A percentile compares a stretch with the other conserved stretches of the same genome.
Evolutionary conservation across 1,140 invertebrate species (phyloP).

Genomic region (Dreissena rostriformis): DNA sequence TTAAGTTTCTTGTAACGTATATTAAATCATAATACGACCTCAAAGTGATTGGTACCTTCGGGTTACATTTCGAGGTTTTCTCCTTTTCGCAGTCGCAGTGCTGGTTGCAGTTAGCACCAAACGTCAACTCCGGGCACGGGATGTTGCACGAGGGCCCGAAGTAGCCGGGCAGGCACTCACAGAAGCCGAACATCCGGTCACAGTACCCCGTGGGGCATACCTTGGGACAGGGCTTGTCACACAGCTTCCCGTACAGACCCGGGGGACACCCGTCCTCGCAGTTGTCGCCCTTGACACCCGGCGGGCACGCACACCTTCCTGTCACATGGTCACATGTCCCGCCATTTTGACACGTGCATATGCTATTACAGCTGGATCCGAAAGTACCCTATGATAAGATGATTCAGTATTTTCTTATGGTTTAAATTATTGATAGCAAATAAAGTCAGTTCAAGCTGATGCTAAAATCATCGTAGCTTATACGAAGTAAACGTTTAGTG

Average conservation of each 20-base stretch:
- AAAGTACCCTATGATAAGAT: constrained; percentile 73
- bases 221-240: constrained; percentile 77
- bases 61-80: constrained; percentile 74
- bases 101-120: constrained; percentile 77
- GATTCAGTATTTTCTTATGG: not conserved
- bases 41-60: constrained; percentile 65
- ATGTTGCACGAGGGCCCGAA: constrained; percentile 78
- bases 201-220: constrained; percentile 78
- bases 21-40: no score
- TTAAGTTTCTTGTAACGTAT: no score
- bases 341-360: constrained; percentile 95
- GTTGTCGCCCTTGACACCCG: constrained; percentile 80
- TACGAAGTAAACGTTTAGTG: not conserved
- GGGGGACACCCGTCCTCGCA: constrained; percentile 83
- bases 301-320: constrained; percentile 80
- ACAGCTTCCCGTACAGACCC: constrained; percentile 81
- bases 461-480: not conserved
- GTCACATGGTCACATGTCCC: constrained; percentile 81
- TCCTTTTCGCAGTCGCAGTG: constrained; percentile 75
- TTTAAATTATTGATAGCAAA: not conserved
- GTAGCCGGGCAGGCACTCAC: constrained; percentile 76
- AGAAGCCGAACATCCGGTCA: constrained; percentile 77
- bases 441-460: not conserved
- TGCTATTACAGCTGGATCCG: constrained; percentile 84
- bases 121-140: constrained; percentile 77